Conservation (phyloP, 2,888 invertebrate genomes). For the Luffia ferchaultella region DNA sequence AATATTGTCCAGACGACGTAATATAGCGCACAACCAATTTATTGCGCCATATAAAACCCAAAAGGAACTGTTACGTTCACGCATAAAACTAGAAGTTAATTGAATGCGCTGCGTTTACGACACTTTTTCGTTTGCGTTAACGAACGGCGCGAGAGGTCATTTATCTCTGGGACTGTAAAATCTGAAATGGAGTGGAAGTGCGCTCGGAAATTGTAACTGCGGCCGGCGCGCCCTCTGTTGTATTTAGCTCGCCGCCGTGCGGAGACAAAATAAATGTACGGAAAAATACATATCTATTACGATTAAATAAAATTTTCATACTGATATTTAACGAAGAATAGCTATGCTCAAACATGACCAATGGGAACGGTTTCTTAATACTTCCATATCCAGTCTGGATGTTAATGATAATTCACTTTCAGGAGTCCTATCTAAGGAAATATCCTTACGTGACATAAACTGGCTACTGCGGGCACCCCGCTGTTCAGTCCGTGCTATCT, state of each 20-base stretch:
- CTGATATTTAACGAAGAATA: too few relatives aligned
- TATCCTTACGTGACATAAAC: too few relatives aligned
- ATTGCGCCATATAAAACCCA: background rate
- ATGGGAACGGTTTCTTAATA: too few relatives aligned
- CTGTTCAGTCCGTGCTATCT: too few relatives aligned
- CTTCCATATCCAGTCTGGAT: too few relatives aligned
- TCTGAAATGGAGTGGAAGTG: conserved; percentile 26
- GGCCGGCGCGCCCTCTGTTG: conserved; percentile 4
- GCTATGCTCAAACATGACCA: too few relatives aligned
- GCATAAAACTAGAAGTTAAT: conserved; percentile 4
- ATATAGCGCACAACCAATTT: background rate
- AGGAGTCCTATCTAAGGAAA: too few relatives aligned
- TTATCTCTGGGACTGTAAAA: conserved; percentile 17
- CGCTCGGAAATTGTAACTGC: conserved; percentile 23
- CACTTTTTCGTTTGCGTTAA: conserved; percentile 8
- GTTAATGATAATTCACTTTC: too few relatives aligned
- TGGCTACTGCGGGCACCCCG: too few relatives aligned
- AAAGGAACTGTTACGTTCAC: background rate
- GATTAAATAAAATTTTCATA: too few relatives aligned
- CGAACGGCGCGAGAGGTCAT: conserved; percentile 5
- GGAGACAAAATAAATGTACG: conserved; percentile 4
- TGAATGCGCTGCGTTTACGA: conserved; percentile 7
- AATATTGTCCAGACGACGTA: background rate
- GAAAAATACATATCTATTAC: conserved; percentile 4
- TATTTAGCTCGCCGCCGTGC: background rate